These are phyloP conservation scores for Magallana ariakensis DNA, from an alignment of 1,140 invertebrate genomes.

Conservation along the genomic window DNA sequence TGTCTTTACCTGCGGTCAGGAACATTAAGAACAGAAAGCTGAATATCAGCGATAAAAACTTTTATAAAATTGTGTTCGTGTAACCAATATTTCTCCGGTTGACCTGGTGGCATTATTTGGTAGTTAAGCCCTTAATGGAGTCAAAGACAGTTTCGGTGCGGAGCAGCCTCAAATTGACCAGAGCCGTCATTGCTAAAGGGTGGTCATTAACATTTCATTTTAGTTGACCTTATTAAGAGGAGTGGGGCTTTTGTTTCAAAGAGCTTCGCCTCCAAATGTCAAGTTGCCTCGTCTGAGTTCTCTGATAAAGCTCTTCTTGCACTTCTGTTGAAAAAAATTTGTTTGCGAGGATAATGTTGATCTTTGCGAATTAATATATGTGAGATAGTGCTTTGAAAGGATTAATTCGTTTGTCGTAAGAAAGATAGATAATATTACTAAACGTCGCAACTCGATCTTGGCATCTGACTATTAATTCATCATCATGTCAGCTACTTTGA, in stretches of 20 bases:
- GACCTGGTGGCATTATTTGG: background rate
- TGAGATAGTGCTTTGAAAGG: background rate
- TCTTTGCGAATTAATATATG: background rate
- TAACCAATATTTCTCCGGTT: background rate
- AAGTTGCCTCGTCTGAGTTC: background rate
- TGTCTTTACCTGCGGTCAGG: background rate
- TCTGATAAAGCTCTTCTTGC: background rate
- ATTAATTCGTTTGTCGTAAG: background rate
- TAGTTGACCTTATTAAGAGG: constrained; percentile 3
- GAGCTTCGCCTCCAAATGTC: background rate
- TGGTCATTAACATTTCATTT: background rate
- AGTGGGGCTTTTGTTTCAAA: background rate
- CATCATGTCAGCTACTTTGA: too few relatives aligned
- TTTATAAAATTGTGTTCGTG: background rate
- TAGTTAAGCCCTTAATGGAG: background rate
- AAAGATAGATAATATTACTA: background rate
- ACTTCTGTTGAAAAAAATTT: background rate
- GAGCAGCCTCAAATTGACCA: background rate
- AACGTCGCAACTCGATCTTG: background rate
- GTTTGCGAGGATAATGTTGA: background rate
- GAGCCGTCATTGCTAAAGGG: background rate
- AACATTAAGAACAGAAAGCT: constrained; percentile 6
- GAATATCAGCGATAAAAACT: background rate
- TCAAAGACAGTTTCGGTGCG: background rate
- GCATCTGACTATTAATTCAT: too few relatives aligned